Evolutionary conservation across 2,113 vertebrate genomes (phyloP).

Genomic region (Brachypteracias leptosomus): DNA sequence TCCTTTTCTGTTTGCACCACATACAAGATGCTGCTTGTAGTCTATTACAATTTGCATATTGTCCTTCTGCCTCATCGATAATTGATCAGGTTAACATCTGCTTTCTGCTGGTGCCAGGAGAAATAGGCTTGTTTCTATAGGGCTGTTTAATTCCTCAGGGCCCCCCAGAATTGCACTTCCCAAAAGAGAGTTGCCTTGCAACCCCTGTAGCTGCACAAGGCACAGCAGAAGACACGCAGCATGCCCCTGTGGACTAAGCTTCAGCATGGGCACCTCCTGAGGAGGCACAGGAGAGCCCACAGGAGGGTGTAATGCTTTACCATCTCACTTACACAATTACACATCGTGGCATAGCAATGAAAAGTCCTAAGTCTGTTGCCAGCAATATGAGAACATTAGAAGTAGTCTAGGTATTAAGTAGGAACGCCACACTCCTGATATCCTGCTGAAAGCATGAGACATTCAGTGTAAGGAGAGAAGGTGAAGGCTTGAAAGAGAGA

Average conservation of each 20-base stretch:
- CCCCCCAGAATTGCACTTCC: not conserved
- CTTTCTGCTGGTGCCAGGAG: constrained; percentile 27
- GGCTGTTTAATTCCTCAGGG: not conserved
- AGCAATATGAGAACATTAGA: not conserved
- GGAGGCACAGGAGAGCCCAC: not conserved
- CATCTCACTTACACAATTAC: not conserved
- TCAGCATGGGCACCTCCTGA: not conserved
- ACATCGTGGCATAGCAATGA: not conserved
- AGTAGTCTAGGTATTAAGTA: not conserved
- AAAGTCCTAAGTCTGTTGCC: not conserved
- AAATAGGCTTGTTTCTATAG: not conserved
- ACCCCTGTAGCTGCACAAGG: not conserved
- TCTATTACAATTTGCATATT: constrained; percentile 45
- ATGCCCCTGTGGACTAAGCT: fast-evolving
- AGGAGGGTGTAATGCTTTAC: fast-evolving
- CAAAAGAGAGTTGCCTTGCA: not conserved
- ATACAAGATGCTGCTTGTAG: constrained; percentile 25
- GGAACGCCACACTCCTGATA: not conserved
- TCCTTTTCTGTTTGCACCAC: constrained; percentile 4
- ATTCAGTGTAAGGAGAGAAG: not conserved
- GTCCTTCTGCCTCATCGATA: constrained; percentile 56
- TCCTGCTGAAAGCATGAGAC: not conserved
- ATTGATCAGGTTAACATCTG: constrained; percentile 60
- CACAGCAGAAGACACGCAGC: not conserved
- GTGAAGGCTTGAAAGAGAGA: not conserved